A percentile compares a stretch with the other conserved stretches of the same genome.
phyloP scores from a whole-genome alignment of 1,140 invertebrate genomes.

The Carposina sasakii region DNA sequence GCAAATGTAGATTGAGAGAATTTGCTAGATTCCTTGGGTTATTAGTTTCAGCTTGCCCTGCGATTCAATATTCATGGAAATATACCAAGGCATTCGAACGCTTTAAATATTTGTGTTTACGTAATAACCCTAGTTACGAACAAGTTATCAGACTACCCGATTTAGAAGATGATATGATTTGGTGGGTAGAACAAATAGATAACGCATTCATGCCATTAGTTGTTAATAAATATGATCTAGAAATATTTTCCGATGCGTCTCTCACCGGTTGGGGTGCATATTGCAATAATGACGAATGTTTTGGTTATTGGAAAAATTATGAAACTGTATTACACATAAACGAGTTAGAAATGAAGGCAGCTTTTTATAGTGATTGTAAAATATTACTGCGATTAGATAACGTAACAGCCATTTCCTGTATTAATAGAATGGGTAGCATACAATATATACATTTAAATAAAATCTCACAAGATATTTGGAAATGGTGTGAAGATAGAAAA shows the following conservation, averaged over 20 bases:
- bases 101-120: constrained; percentile 15
- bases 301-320: constrained; percentile 5
- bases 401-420: constrained; percentile 26
- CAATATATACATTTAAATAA: constrained; percentile 7
- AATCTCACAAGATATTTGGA: constrained; percentile 3
- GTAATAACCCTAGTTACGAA: constrained; percentile 10
- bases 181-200: constrained; percentile 31
- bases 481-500: constrained; percentile 7
- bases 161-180: constrained; percentile 20
- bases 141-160: background rate
- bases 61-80: constrained; percentile 22
- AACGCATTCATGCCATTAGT: constrained; percentile 14
- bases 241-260: constrained; percentile 8
- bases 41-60: constrained; percentile 25
- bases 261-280: background rate
- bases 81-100: constrained; percentile 27
- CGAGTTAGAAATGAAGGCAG: constrained; percentile 5
- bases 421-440: constrained; percentile 18
- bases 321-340: constrained; percentile 1
- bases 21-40: constrained; percentile 26
- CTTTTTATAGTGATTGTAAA: background rate
- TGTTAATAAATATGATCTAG: background rate
- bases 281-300: constrained; percentile 16
- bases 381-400: constrained; percentile 26
- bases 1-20: constrained; percentile 28